Evolutionary conservation across 2,888 invertebrate genomes (phyloP).

Genomic region (Epinotia demarniana): DNA sequence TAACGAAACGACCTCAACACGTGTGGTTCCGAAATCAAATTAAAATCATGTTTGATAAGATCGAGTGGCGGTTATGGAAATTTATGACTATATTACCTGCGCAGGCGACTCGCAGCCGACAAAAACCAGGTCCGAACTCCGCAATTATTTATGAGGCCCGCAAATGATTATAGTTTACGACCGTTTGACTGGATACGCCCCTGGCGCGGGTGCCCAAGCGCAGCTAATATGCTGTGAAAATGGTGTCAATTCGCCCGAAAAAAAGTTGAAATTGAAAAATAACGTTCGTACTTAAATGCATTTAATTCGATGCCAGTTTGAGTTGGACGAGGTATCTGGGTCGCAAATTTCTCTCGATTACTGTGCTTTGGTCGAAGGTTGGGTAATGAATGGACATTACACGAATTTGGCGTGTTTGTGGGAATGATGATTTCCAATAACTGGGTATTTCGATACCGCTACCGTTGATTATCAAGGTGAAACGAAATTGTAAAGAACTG

Average conservation of each 20-base stretch:
- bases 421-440: slow-evolving; percentile 23
- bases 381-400: slow-evolving; percentile 42
- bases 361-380: slow-evolving; percentile 34
- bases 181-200: slow-evolving; percentile 74
- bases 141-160: slow-evolving; percentile 82
- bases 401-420: slow-evolving; percentile 33
- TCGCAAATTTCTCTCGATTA: slow-evolving; percentile 44
- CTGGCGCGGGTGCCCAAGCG: slow-evolving; percentile 48
- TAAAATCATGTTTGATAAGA: slow-evolving; percentile 85
- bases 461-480: background rate
- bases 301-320: slow-evolving; percentile 43
- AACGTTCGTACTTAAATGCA: slow-evolving; percentile 39
- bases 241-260: slow-evolving; percentile 49
- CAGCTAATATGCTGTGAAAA: slow-evolving; percentile 58
- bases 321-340: slow-evolving; percentile 37
- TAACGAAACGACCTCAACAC: slow-evolving; percentile 76
- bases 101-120: slow-evolving; percentile 77
- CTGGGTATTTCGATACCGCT: slow-evolving; percentile 8
- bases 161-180: slow-evolving; percentile 83
- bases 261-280: slow-evolving; percentile 44
- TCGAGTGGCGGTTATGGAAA: slow-evolving; percentile 85
- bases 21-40: slow-evolving; percentile 84
- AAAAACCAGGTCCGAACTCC: slow-evolving; percentile 77
- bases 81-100: slow-evolving; percentile 85
- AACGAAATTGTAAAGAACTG: slow-evolving; percentile 1